These are phyloP conservation scores for Cantharis nigra DNA, from an alignment of 2,888 invertebrate species.

Conservation along the genomic window DNA sequence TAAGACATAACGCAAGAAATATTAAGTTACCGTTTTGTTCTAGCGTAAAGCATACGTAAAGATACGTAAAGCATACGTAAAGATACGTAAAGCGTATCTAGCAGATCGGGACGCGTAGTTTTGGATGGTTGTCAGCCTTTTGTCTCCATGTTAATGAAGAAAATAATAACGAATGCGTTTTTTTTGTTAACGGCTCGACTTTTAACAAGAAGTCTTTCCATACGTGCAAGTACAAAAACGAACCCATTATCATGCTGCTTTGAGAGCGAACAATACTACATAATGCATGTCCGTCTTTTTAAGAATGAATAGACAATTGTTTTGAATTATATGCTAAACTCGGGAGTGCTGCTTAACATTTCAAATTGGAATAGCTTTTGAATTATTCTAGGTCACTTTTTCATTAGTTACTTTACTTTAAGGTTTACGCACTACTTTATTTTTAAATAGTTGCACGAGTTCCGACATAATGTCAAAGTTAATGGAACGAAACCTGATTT, in stretches of 20 bases:
- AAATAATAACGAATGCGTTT: slow-evolving; percentile 10
- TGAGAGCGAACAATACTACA: slow-evolving; percentile 43
- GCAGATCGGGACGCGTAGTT: slow-evolving; percentile 11
- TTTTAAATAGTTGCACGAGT: slow-evolving; percentile 22
- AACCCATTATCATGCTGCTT: slow-evolving; percentile 41
- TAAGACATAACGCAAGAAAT: not conserved
- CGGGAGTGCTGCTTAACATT: slow-evolving; percentile 39
- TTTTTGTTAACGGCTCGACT: slow-evolving; percentile 18
- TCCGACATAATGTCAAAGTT: slow-evolving; percentile 28
- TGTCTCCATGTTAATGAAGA: slow-evolving; percentile 19
- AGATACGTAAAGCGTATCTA: not conserved
- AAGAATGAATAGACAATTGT: slow-evolving; percentile 45
- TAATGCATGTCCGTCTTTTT: slow-evolving; percentile 42
- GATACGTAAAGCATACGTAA: too few relatives aligned
- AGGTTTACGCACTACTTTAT: slow-evolving; percentile 23
- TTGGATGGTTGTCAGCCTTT: slow-evolving; percentile 6
- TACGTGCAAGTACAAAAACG: slow-evolving; percentile 35
- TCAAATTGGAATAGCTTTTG: slow-evolving; percentile 37
- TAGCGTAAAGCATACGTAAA: too few relatives aligned
- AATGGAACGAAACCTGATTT: slow-evolving; percentile 30
- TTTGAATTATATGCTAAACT: slow-evolving; percentile 41
- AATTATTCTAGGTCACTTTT: slow-evolving; percentile 36
- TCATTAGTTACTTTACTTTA: slow-evolving; percentile 29
- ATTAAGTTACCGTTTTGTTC: slow-evolving; percentile 4
- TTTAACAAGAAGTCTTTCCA: slow-evolving; percentile 15